Percentiles rank a stretch among this genome's conserved stretches.
These are phyloP conservation scores for Rhinolophus sinicus DNA, from an alignment of 2,113 vertebrate species.

Conservation along the genomic window DNA sequence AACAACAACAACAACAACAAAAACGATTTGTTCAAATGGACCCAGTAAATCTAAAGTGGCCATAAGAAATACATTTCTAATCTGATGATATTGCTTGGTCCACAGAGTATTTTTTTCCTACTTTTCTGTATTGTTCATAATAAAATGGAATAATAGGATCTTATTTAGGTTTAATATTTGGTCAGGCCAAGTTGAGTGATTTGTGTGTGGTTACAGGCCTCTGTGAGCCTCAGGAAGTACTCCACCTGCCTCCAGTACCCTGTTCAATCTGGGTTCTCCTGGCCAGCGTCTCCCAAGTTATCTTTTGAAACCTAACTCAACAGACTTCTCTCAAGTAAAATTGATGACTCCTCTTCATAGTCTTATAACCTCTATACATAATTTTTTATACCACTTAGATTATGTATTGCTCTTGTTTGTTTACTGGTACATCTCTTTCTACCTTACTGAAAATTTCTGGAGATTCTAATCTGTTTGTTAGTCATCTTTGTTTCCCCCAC, in stretches of 20 bases:
- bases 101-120: background rate
- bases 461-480: background rate
- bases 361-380: background rate
- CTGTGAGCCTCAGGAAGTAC: background rate
- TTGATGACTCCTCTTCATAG: background rate
- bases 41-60: fast-evolving
- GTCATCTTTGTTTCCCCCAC: background rate
- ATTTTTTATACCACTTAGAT: background rate
- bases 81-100: background rate
- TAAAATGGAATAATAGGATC: background rate
- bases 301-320: background rate
- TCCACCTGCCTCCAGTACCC: background rate
- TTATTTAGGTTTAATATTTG: background rate
- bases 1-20: too few species aligned
- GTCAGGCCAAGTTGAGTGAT: background rate
- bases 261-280: background rate
- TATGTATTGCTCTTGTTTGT: background rate
- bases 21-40: background rate
- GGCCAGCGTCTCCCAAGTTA: background rate
- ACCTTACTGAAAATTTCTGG: background rate
- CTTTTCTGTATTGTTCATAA: background rate
- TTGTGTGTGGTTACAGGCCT: background rate
- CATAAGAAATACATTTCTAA: background rate
- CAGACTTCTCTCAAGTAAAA: background rate
- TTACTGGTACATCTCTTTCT: background rate